Evolutionary conservation across 2,888 invertebrate genomes (phyloP), one percentile per base, ranked within the genome.

Genomic region (Rhogogaster chlorosoma): DNA sequence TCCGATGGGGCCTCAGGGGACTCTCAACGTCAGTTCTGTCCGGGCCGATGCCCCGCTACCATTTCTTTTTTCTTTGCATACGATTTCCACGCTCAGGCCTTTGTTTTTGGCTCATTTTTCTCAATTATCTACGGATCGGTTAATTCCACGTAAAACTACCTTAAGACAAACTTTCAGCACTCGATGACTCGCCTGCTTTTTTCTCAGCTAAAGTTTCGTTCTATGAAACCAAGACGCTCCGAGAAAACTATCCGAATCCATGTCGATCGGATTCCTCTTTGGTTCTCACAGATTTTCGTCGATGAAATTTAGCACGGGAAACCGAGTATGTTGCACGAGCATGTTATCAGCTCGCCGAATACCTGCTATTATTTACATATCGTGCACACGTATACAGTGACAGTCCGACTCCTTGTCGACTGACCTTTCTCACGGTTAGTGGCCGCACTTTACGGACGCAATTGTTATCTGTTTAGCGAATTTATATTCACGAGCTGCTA

Each of bases 381-480:
- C 75, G 75, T 75, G 75, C 75, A 45, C 75, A 75, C 75, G 75
- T 75, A n/a, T n/a, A 61, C 75, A 45, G 45, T 70, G 70, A 75
- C 42, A 75, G 42, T 75, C 26, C 22, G 75, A 75, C 75, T 75
- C 18, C 42, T 75, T 29, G 15, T 45, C 75, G 45, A 75, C 75
- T 75, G 75, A 45, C 75, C 75, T 75, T 75, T 75, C 75, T 49
- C 75, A 75, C 75, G 75, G 75, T 75, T 45, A 22, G 75, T 42
- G 49, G 45, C 75, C 75, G 75, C 75, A 75, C 45, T 45, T 45
- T 75, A 36, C 45, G 49, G 45, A 75, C 75, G 26, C 75, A 75
- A 75, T 75, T 75, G 45, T 75, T 32, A 45, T 75, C 75, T 75
- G 45, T 18, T 75, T 45, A 4, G 75, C 45, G 45, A 45, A 75